Evolutionary conservation across 2,888 invertebrate genomes (phyloP).

Genomic region (Ormyrus labotus): DNA sequence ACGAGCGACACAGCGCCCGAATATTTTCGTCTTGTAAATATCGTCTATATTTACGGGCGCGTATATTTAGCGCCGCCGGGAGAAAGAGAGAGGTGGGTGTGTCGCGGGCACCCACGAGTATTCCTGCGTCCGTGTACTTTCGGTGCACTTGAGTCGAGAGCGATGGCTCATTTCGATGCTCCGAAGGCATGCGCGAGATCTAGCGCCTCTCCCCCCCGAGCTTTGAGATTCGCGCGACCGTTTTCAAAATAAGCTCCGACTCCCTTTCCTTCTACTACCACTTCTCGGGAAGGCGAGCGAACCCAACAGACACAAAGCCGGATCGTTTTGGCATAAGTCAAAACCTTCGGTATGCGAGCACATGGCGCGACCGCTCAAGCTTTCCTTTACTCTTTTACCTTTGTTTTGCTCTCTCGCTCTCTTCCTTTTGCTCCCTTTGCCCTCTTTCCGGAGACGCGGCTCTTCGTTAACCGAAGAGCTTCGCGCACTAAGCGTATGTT

Average conservation of each 20-base stretch:
- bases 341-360: slow-evolving; percentile 69
- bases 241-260: slow-evolving; percentile 70
- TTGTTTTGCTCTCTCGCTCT: slow-evolving; percentile 35
- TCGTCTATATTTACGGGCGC: slow-evolving; percentile 72
- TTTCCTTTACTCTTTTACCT: slow-evolving; percentile 6
- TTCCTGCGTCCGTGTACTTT: slow-evolving; percentile 39
- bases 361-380: slow-evolving; percentile 61
- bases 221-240: slow-evolving; percentile 58
- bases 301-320: slow-evolving; percentile 70
- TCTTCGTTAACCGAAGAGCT: slow-evolving; percentile 33
- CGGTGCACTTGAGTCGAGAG: slow-evolving; percentile 50
- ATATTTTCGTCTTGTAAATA: slow-evolving; percentile 73
- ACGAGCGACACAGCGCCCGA: slow-evolving; percentile 61
- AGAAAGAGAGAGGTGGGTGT: slow-evolving; percentile 71
- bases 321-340: slow-evolving; percentile 75
- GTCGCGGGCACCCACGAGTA: slow-evolving; percentile 59
- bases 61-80: slow-evolving; percentile 58
- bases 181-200: slow-evolving; percentile 54
- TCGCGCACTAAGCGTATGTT: slow-evolving; percentile 22
- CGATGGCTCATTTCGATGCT: slow-evolving; percentile 73
- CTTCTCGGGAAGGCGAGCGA: slow-evolving; percentile 53
- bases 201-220: slow-evolving; percentile 55
- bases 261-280: not conserved
- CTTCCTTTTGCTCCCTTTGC: slow-evolving; percentile 43
- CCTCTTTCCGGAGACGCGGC: slow-evolving; percentile 38